A percentile compares a stretch with the other conserved stretches of the same genome.
These are phyloP conservation scores for Hypotaenidia philippensis DNA, from an alignment of 2,797 vertebrate genomes.

Conservation along the genomic window DNA sequence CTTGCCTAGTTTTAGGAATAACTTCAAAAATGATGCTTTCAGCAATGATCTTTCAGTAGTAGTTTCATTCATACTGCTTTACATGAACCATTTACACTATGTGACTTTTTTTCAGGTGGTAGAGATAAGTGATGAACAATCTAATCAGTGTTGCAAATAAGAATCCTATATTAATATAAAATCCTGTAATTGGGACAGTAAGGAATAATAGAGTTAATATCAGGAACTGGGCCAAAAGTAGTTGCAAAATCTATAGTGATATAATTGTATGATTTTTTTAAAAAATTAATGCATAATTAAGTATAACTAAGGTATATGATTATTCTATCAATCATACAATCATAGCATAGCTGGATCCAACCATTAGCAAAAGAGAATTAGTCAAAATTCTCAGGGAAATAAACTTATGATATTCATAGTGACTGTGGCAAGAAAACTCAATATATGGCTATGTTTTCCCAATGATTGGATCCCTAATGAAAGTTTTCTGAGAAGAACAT, in stretches of 20 bases:
- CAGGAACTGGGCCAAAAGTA: background rate
- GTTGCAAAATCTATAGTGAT: background rate
- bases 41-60: background rate
- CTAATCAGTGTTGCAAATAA: background rate
- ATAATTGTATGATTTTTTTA: background rate
- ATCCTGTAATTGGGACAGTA: background rate
- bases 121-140: background rate
- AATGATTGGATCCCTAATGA: background rate
- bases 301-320: background rate
- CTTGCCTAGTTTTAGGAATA: background rate
- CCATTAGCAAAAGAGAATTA: background rate
- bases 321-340: background rate
- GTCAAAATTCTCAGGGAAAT: background rate
- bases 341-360: background rate
- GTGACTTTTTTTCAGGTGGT: background rate
- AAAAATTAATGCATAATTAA: background rate
- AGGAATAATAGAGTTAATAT: background rate
- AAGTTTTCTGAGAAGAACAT: constrained; percentile 34
- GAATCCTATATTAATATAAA: background rate
- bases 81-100: background rate
- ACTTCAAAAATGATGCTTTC: background rate
- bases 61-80: background rate
- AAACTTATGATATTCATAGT: background rate
- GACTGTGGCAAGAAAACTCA: background rate
- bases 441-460: background rate